These are phyloP conservation scores for Abramis brama DNA, from an alignment of 2,113 vertebrate genomes.

Conservation along the genomic window DNA sequence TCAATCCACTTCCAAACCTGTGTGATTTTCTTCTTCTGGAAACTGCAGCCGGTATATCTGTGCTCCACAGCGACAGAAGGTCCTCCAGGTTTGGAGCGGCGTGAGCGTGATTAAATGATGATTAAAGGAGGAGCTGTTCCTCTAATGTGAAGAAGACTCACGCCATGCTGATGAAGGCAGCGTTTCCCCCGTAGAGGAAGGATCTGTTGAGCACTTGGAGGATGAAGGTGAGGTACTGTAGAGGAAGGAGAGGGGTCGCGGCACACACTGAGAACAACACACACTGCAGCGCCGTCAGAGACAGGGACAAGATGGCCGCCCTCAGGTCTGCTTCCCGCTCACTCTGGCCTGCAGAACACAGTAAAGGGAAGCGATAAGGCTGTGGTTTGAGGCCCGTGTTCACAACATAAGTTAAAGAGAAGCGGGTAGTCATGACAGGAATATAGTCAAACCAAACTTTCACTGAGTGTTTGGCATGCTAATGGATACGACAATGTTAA, in stretches of 20 bases:
- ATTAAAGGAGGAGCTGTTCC: too few species aligned
- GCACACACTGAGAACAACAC: constrained; percentile 84
- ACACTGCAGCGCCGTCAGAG: constrained; percentile 81
- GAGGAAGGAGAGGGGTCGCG: constrained; percentile 73
- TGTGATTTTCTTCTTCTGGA: not conserved
- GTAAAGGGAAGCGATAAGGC: not conserved
- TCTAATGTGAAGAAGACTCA: constrained; percentile 55
- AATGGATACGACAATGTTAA: too few species aligned
- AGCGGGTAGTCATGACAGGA: too few species aligned
- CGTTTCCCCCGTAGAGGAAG: constrained; percentile 90
- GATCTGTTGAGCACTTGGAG: constrained; percentile 91
- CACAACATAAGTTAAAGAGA: too few species aligned
- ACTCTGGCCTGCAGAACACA: constrained; percentile 60
- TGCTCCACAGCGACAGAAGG: too few species aligned
- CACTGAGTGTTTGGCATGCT: too few species aligned
- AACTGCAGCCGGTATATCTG: not conserved
- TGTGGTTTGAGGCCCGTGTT: too few species aligned
- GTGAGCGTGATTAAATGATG: too few species aligned
- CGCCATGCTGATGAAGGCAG: constrained; percentile 88
- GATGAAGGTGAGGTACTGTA: constrained; percentile 86
- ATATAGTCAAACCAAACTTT: too few species aligned
- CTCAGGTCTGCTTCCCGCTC: constrained; percentile 75
- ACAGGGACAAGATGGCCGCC: constrained; percentile 80
- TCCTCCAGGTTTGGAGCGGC: not conserved
- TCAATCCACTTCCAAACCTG: not conserved